These are phyloP conservation scores for Apis cerana DNA, from an alignment of 1,140 invertebrate genomes.

Conservation along the genomic window DNA sequence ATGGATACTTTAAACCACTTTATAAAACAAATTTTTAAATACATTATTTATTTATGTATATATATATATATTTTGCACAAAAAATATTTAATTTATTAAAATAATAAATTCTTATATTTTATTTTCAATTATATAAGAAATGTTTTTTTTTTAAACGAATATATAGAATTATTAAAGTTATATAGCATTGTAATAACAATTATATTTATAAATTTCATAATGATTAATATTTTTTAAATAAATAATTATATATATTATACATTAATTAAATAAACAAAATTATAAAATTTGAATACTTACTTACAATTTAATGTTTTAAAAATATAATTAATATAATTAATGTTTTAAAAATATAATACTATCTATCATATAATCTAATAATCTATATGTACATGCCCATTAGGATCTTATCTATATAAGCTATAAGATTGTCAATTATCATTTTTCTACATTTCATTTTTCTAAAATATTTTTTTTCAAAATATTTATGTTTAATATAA, in stretches of 20 bases:
- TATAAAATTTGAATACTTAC: neutral
- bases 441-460: neutral
- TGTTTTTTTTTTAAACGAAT: constrained; percentile 9
- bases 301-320: constrained; percentile 3
- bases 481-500: constrained; percentile 43
- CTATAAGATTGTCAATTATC: constrained; percentile 2
- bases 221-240: neutral
- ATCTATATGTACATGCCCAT: neutral
- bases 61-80: neutral
- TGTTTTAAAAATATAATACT: neutral
- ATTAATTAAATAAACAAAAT: neutral
- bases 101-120: constrained; percentile 21
- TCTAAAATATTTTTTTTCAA: neutral
- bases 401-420: neutral
- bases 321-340: neutral
- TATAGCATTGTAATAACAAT: neutral
- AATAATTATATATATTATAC: neutral
- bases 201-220: neutral
- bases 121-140: constrained; percentile 19
- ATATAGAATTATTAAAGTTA: constrained; percentile 17
- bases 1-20: constrained; percentile 79
- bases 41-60: constrained; percentile 7
- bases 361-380: neutral
- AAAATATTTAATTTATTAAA: neutral
- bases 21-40: constrained; percentile 50